Evolutionary conservation across 2,113 vertebrate genomes (phyloP).

Genomic region (Oreotrochilus melanogaster): DNA sequence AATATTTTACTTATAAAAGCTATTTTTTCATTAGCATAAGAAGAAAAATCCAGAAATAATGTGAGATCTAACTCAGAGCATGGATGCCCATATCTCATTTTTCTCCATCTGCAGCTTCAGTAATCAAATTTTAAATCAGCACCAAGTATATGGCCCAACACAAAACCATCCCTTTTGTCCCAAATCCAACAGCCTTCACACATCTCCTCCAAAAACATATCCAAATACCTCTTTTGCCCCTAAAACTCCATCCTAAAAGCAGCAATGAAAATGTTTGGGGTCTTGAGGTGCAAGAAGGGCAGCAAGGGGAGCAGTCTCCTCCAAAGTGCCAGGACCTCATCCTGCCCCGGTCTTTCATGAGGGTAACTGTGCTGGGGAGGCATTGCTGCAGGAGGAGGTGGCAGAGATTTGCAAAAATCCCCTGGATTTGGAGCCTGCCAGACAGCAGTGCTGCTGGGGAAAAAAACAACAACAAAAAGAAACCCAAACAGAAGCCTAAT

Average conservation of each 20-base stretch:
- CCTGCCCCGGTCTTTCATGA: accelerated
- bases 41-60: background rate
- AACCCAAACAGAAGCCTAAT: background rate
- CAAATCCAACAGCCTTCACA: background rate
- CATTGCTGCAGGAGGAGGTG: background rate
- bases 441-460: background rate
- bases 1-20: background rate
- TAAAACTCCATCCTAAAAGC: background rate
- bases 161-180: background rate
- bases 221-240: background rate
- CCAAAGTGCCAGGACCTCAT: background rate
- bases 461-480: background rate
- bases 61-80: background rate
- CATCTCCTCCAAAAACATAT: background rate
- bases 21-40: background rate
- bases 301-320: background rate
- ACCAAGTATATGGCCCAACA: background rate
- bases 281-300: background rate
- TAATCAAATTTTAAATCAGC: background rate
- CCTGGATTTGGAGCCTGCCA: background rate
- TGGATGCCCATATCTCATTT: background rate
- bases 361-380: accelerated
- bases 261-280: background rate
- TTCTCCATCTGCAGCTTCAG: background rate
- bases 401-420: background rate